Evolutionary conservation across 2,888 invertebrate genomes (phyloP).

Genomic region (Lampropteryx suffumata): DNA sequence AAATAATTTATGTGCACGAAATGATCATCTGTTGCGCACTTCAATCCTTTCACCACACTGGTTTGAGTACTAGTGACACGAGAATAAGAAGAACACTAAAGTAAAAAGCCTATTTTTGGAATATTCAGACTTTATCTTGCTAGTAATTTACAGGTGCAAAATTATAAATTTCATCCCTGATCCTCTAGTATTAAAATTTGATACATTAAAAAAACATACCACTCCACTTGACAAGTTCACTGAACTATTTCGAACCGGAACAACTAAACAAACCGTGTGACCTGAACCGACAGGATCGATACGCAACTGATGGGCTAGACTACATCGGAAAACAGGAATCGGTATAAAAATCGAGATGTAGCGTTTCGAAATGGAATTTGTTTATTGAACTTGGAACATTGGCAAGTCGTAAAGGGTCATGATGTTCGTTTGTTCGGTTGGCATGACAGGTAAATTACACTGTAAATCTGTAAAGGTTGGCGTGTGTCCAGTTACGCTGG

Average conservation of each 20-base stretch:
- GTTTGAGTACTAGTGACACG: no score
- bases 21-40: no score
- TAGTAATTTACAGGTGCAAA: no score
- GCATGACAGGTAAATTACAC: slow-evolving; percentile 7
- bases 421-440: slow-evolving; percentile 9
- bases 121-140: no score
- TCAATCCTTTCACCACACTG: no score
- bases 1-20: no score
- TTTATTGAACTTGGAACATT: slow-evolving; percentile 65
- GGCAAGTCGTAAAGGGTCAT: slow-evolving; percentile 20
- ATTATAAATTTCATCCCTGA: no score
- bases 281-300: slow-evolving; percentile 40
- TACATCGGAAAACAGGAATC: slow-evolving; percentile 36
- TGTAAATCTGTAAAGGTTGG: neutral
- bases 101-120: no score
- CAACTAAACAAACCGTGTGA: slow-evolving; percentile 37
- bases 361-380: slow-evolving; percentile 43
- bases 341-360: slow-evolving; percentile 59
- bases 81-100: no score
- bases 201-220: slow-evolving; percentile 9
- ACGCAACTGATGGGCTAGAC: slow-evolving; percentile 40
- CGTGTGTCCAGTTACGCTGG: no score
- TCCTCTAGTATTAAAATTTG: neutral
- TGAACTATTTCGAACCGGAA: slow-evolving; percentile 34
- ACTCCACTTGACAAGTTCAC: slow-evolving; percentile 23